These are phyloP conservation scores for Belonocnema kinseyi DNA, from an alignment of 1,140 invertebrate species.

Conservation along the genomic window DNA sequence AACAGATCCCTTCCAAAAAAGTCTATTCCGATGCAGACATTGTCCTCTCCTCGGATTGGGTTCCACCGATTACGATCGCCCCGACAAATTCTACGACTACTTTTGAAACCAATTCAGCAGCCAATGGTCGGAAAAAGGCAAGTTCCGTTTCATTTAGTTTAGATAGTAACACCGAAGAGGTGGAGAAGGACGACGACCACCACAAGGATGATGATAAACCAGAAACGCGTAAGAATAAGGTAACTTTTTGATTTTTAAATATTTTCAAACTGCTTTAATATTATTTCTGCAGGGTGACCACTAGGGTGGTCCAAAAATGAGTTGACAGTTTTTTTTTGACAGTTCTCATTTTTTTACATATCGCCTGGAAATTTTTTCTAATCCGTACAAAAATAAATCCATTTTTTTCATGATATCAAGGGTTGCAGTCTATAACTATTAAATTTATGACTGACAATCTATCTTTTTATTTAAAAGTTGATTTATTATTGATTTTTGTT, in stretches of 20 bases:
- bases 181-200: constrained; percentile 69
- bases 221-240: constrained; percentile 76
- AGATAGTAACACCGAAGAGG: constrained; percentile 78
- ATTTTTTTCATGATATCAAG: too few relatives aligned
- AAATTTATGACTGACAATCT: too few relatives aligned
- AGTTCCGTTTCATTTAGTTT: constrained; percentile 85
- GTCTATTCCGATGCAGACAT: constrained; percentile 90
- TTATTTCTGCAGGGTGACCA: background rate
- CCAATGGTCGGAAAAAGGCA: constrained; percentile 81
- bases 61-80: constrained; percentile 86
- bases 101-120: constrained; percentile 71
- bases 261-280: background rate
- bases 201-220: constrained; percentile 75
- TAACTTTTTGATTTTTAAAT: constrained; percentile 41
- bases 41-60: constrained; percentile 88
- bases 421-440: too few relatives aligned
- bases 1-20: constrained; percentile 76
- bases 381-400: too few relatives aligned
- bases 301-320: too few relatives aligned
- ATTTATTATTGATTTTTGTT: too few relatives aligned
- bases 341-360: too few relatives aligned
- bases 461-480: too few relatives aligned
- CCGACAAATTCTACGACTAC: constrained; percentile 78
- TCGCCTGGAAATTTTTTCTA: too few relatives aligned
- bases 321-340: too few relatives aligned